phyloP scores from a whole-genome alignment of 2,888 invertebrate genomes.

The Cheilosia vulpina region DNA sequence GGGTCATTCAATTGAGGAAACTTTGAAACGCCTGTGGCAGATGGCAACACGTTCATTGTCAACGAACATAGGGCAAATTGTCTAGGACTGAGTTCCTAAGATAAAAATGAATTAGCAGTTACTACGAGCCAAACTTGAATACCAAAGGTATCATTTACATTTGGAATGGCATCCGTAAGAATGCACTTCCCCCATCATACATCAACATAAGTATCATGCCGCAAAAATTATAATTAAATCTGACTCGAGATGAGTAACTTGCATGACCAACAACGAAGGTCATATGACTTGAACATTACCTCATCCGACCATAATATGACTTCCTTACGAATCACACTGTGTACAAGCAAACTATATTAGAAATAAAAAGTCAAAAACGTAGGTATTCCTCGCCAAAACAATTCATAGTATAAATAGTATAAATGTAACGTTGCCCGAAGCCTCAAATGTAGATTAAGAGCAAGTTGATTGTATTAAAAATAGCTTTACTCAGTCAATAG shows the following conservation, averaged over 20 bases:
- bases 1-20: too few species aligned
- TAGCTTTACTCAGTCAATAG: conserved; percentile 8
- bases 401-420: too few species aligned
- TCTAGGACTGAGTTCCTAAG: too few species aligned
- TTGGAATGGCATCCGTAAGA: background rate
- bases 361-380: background rate
- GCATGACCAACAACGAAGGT: background rate
- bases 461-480: conserved; percentile 3
- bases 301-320: conserved; percentile 30
- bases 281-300: conserved; percentile 13
- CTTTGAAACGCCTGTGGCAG: too few species aligned
- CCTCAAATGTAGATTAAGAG: conserved; percentile 10
- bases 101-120: too few species aligned
- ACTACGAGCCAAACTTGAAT: background rate
- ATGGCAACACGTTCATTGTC: too few species aligned
- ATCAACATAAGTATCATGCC: background rate
- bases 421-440: background rate
- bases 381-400: conserved; percentile 1
- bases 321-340: conserved; percentile 21
- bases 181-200: background rate
- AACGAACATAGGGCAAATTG: too few species aligned
- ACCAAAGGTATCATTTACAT: background rate
- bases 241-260: conserved; percentile 38
- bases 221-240: conserved; percentile 28
- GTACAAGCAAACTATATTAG: background rate